These are phyloP conservation scores for Phrynocephalus vlangalii DNA, from an alignment of 2,797 vertebrate species.

Conservation along the genomic window DNA sequence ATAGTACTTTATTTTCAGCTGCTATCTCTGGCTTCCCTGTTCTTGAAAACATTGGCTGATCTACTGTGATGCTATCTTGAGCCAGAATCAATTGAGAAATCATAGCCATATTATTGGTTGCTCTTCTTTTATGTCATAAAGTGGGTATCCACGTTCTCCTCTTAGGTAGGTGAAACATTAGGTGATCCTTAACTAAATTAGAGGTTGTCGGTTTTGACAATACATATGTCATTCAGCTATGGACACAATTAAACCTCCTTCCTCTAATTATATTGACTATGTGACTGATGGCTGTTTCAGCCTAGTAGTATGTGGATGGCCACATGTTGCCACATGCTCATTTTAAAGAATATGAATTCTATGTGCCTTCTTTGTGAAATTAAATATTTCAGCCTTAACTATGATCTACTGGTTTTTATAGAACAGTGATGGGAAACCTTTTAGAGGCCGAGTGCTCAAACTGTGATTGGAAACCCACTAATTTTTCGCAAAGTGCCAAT, in stretches of 20 bases:
- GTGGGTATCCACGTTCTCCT: neutral
- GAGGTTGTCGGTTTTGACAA: neutral
- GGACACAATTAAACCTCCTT: too few relatives aligned
- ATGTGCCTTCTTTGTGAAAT: neutral
- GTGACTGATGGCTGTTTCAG: too few relatives aligned
- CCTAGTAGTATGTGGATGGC: neutral
- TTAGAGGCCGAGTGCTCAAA: too few relatives aligned
- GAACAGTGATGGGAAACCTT: neutral
- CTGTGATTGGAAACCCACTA: too few relatives aligned
- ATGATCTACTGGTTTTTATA: neutral
- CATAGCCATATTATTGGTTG: neutral
- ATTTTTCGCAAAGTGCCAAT: too few relatives aligned
- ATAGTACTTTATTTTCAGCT: neutral
- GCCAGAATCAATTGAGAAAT: neutral
- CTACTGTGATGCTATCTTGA: neutral
- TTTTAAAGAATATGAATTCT: neutral
- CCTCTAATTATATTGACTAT: too few relatives aligned
- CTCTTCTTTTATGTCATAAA: neutral
- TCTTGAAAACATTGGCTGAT: neutral
- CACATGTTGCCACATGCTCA: neutral
- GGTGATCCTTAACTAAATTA: neutral
- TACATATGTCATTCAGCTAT: too few relatives aligned
- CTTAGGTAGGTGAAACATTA: neutral
- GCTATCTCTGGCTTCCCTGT: too few relatives aligned
- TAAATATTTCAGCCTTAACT: neutral